Base-by-base conservation (phyloP, 2,113 vertebrate genomes). In the Chascanopsetta lugubris region DNA sequence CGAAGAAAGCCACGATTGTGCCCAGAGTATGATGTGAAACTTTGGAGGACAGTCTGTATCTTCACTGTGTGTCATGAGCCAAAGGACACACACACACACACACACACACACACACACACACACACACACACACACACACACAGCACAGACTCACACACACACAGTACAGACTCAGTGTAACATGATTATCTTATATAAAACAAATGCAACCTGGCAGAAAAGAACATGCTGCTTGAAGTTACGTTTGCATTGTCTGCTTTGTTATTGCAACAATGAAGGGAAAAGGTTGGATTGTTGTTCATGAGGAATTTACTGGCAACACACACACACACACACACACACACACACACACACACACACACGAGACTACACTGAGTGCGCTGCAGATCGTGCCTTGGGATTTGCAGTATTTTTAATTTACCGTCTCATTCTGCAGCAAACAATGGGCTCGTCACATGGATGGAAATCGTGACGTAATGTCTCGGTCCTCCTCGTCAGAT, bases 391-490 rank as follows among this genome's bases (percentile, higher is more conserved):
- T 67, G 67, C 71, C 75, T 69, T 75, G 75, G 43, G 75, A 83
- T 88, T 84, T 79, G 68, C 63, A 67, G 30, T 86, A 82, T 86
- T 88, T 84, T 87, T 70, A 79, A 80, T 81, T 80, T 71, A 82
- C 69, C 24, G 27, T 70, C 78, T 81, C 65, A 68, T 77, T 90
- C 79, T 89, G 66, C 59, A 48, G 57, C 68, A 81, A 83, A 87
- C 79, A 85, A 82, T 84, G 63, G 63, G 57, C 49, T 62, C 30
- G 17, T 70, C 71, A 77, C 57, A 5, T 74, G 60, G 32, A 48
- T 68, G 70, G 63, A 65, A 75, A 55, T 65, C 48, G 69, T 64
- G 53, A 71, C 8, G 57, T 61, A 32, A 77, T 48, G 51, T 27
- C 36, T 48, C 13, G 0, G 32, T 17, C 17, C 76, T 53, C n/a